A percentile compares a stretch with the other conserved stretches of the same genome.
Evolutionary conservation across 2,113 vertebrate genomes (phyloP).

Genomic region (Chitala chitala): DNA sequence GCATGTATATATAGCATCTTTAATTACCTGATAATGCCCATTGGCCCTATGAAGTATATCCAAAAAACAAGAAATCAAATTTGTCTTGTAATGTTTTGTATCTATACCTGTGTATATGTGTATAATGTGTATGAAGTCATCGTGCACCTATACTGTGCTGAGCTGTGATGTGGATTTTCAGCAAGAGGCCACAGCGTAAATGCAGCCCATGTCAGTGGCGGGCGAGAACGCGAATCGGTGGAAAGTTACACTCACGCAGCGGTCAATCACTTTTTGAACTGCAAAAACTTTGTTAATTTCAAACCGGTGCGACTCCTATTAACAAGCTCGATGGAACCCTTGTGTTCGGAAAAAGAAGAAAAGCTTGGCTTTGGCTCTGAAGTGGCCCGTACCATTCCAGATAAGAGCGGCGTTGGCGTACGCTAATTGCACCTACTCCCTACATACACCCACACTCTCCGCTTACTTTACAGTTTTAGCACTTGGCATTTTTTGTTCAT

Average conservation of each 20-base stretch:
- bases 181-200: not conserved
- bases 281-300: not conserved
- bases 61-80: not conserved
- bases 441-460: not conserved
- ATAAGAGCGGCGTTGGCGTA: not conserved
- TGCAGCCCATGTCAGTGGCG: slow-evolving; percentile 18
- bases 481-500: not conserved
- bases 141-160: no score
- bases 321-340: not conserved
- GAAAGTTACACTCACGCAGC: not conserved
- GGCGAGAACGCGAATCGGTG: slow-evolving; percentile 14
- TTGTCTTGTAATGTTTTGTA: no score
- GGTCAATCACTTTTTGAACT: not conserved
- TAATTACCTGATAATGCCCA: no score
- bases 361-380: not conserved
- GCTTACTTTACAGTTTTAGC: not conserved
- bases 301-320: not conserved
- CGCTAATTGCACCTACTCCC: not conserved
- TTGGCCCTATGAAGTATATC: no score
- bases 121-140: no score
- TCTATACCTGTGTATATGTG: no score
- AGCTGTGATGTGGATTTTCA: slow-evolving; percentile 1
- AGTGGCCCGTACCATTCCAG: not conserved
- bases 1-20: not conserved
- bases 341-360: slow-evolving; percentile 3